Percentiles rank a stretch among this genome's conserved stretches.
phyloP scores from a whole-genome alignment of 2,113 vertebrate species.

The pig (Sus scrofa) region T2T-Sscrofa CM000824.6:221767001-221767500 shows the following conservation, averaged over 20 bases:
- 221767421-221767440: too few relatives aligned
- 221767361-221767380: too few relatives aligned
- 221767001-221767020: neutral
- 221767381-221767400: too few relatives aligned
- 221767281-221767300: too few relatives aligned
- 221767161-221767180: neutral
- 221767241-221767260: neutral
- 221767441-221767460: too few relatives aligned
- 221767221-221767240: neutral
- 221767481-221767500: too few relatives aligned
- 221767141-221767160: neutral
- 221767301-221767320: too few relatives aligned
- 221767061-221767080: neutral
- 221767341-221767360: too few relatives aligned
- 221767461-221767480: too few relatives aligned
- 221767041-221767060: too few relatives aligned
- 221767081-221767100: neutral
- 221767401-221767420: too few relatives aligned
- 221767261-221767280: neutral
- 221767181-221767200: neutral
- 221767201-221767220: neutral
- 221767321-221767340: too few relatives aligned
- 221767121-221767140: neutral
- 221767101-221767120: neutral
- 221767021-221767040: neutral